Conservation (phyloP, 2,888 invertebrate species). For the Antheraea assamensis region DNA sequence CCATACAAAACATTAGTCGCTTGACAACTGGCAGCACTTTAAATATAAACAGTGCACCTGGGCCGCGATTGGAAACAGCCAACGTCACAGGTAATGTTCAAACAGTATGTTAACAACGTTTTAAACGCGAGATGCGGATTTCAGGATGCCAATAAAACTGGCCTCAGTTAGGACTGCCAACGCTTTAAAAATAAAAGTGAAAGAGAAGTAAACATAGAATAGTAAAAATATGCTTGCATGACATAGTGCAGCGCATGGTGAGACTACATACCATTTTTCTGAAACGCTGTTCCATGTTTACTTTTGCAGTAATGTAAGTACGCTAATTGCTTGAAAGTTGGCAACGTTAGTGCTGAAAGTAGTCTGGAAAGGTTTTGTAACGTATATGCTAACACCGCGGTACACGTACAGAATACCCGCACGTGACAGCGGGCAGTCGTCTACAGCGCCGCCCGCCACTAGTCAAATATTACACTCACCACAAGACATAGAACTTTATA, state of each 20-base stretch:
- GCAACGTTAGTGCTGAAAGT: neutral
- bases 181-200: neutral
- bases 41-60: neutral
- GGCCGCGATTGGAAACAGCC: neutral
- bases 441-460: conserved; percentile 71
- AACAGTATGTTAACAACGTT: neutral
- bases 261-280: neutral
- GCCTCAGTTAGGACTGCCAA: neutral
- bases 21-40: neutral
- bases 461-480: conserved; percentile 81
- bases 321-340: neutral
- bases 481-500: conserved; percentile 82
- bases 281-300: neutral
- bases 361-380: neutral
- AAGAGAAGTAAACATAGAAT: neutral
- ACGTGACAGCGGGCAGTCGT: conserved; percentile 33
- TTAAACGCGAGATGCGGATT: neutral
- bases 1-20: neutral
- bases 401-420: neutral
- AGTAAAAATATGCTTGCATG: neutral
- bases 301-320: neutral
- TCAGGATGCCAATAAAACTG: neutral
- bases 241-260: neutral
- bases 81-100: neutral
- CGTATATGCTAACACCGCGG: neutral